Conservation (phyloP, 2,888 invertebrate genomes). For the Sinopyrophorus schimmeli region DNA sequence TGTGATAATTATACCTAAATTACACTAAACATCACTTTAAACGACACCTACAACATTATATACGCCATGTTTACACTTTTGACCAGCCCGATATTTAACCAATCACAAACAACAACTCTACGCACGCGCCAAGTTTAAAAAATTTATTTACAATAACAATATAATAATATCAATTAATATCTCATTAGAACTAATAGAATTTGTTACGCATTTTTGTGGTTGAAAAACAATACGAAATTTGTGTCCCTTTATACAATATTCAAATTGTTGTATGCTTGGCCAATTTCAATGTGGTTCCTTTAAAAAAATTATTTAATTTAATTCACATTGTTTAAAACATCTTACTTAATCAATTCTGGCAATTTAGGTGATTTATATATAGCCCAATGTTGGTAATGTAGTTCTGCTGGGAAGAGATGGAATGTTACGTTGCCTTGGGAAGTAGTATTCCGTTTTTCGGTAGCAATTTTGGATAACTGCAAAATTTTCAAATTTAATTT, state of each 20-base stretch:
- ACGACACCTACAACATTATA: conserved; percentile 32
- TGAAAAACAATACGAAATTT: too few species aligned
- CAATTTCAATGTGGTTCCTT: too few species aligned
- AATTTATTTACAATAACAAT: too few species aligned
- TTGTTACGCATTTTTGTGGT: too few species aligned
- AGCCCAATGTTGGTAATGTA: conserved; percentile 81
- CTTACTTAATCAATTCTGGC: conserved; percentile 67
- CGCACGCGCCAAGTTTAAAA: conserved; percentile 31
- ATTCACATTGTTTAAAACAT: too few species aligned
- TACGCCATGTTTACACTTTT: conserved; percentile 43
- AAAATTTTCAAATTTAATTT: conserved; percentile 37
- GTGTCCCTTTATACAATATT: too few species aligned
- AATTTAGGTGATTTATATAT: conserved; percentile 79
- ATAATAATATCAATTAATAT: too few species aligned
- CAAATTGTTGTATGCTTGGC: too few species aligned
- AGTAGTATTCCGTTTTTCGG: conserved; percentile 59
- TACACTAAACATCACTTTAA: conserved; percentile 28
- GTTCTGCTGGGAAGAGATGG: conserved; percentile 68
- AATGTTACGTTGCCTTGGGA: conserved; percentile 68
- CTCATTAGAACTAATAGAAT: too few species aligned
- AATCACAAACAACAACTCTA: conserved; percentile 32
- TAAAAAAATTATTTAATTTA: too few species aligned
- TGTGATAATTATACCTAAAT: conserved; percentile 19
- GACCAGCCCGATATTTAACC: conserved; percentile 46
- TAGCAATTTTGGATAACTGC: conserved; percentile 68